These are phyloP conservation scores for Synanceia verrucosa DNA, from an alignment of 2,797 vertebrate genomes.

Conservation along the genomic window DNA sequence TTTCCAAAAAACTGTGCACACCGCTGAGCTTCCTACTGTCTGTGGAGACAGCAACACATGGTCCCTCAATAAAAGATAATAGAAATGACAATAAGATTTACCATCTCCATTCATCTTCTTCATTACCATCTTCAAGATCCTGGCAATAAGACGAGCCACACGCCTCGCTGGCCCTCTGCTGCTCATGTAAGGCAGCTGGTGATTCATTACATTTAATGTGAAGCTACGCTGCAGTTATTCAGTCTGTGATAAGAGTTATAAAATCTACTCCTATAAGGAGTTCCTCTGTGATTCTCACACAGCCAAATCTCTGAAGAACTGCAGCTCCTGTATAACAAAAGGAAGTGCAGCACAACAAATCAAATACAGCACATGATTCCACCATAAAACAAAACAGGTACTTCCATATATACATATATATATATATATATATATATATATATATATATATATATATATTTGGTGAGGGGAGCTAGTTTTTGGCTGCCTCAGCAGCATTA, in stretches of 20 bases:
- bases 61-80: slow-evolving; percentile 77
- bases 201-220: slow-evolving; percentile 75
- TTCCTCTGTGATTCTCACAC: slow-evolving; percentile 29
- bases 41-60: slow-evolving; percentile 62
- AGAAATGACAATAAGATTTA: slow-evolving; percentile 79
- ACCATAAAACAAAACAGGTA: slow-evolving; percentile 39
- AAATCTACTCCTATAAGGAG: slow-evolving; percentile 42
- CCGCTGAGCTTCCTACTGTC: slow-evolving; percentile 62
- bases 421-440: no score
- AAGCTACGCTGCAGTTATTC: slow-evolving; percentile 61
- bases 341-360: slow-evolving; percentile 41
- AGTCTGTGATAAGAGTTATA: slow-evolving; percentile 60
- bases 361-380: slow-evolving; percentile 32
- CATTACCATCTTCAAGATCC: slow-evolving; percentile 64
- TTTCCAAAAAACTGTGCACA: slow-evolving; percentile 63
- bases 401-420: no score
- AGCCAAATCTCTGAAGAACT: slow-evolving; percentile 35
- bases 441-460: no score
- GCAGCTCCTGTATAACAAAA: slow-evolving; percentile 27
- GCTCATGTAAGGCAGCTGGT: slow-evolving; percentile 58
- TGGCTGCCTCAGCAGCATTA: slow-evolving; percentile 37
- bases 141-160: slow-evolving; percentile 49
- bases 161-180: slow-evolving; percentile 30
- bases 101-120: slow-evolving; percentile 74
- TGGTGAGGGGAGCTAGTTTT: slow-evolving; percentile 34